Base-by-base conservation (phyloP, 2,113 vertebrate species). In the Chaetodon trifascialis region DNA sequence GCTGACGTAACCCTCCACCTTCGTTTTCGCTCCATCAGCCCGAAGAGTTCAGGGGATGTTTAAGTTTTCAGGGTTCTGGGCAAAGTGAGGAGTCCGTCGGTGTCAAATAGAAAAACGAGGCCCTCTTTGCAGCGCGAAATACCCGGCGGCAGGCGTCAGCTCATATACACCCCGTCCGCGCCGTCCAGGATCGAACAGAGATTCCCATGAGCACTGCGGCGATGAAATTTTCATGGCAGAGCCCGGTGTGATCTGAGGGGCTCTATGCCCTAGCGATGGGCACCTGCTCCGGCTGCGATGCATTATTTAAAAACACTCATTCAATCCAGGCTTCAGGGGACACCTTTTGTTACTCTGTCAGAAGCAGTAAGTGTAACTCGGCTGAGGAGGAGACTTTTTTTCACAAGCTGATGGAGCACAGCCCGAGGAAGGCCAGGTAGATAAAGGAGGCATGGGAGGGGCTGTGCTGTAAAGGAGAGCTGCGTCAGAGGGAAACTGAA, bases 301-400 rank as follows among this genome's bases (percentile, higher is more conserved):
- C 91, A 94, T 94, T 93, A 94, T 93, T 94, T 91, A 93, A 90
- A 91, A 92, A 92, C 88, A 89, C 87, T 92, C 89, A 91, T 92
- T 93, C 92, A 92, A 86, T 90, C 86, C 87, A 71, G 83, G 93
- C 91, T 93, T 90, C 83, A 81, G 92, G 90, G 91, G 90, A 91
- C 88, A 89, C 85, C 91, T 93, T 94, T 93, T 92, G 92, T 93
- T 92, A 88, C 87, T 86, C 89, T 88, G 92, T 93, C 92, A 94
- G 83, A 92, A 77, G 76, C 89, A 74, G 86, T 87, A 82, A 93
- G 83, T 81, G 85, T 81, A 87, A 90, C 84, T 87, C 38, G 5
- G 76, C 79, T 69, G 74, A 88, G 86, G 74, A 82, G 85, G 59
- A 79, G 80, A 74, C 77, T 83, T 77, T 76, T 80, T 76, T 81